Percentiles rank a stretch among this genome's conserved stretches.
Evolutionary conservation across 1,140 invertebrate genomes (phyloP).

Genomic region (Saccostrea cuccullata): DNA sequence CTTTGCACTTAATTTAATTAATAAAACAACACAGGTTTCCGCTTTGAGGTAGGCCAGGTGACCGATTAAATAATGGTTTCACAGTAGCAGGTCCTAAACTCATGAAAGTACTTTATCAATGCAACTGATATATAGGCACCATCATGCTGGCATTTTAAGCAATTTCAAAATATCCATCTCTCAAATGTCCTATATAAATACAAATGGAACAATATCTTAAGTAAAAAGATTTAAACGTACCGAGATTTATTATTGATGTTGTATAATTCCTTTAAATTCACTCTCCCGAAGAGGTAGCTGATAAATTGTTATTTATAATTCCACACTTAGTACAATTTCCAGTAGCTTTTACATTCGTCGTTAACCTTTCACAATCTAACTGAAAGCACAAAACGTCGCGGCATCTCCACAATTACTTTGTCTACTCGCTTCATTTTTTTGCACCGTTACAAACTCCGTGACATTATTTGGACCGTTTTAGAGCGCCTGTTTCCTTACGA

Average conservation of each 20-base stretch:
- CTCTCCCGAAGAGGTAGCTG: background rate
- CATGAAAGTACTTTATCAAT: background rate
- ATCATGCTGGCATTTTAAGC: background rate
- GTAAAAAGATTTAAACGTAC: conserved; percentile 1
- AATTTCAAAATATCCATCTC: background rate
- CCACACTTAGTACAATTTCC: background rate
- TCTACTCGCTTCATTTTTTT: background rate
- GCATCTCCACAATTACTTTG: background rate
- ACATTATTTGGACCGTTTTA: background rate
- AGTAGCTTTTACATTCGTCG: background rate
- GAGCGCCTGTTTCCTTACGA: background rate
- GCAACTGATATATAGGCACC: background rate
- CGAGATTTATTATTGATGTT: background rate
- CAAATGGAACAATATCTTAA: background rate
- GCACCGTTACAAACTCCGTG: background rate
- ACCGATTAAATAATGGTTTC: too few species aligned
- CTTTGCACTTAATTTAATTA: background rate
- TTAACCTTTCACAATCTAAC: background rate
- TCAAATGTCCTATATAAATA: background rate
- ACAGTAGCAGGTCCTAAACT: too few species aligned
- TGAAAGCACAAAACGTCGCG: background rate
- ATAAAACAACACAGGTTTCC: background rate
- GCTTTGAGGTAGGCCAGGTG: background rate
- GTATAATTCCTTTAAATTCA: background rate
- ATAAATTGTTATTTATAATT: background rate